Percentiles rank a stretch among this genome's conserved stretches.
Conservation (phyloP, 1,140 invertebrate genomes). For the Trigoniulus corallinus region DNA sequence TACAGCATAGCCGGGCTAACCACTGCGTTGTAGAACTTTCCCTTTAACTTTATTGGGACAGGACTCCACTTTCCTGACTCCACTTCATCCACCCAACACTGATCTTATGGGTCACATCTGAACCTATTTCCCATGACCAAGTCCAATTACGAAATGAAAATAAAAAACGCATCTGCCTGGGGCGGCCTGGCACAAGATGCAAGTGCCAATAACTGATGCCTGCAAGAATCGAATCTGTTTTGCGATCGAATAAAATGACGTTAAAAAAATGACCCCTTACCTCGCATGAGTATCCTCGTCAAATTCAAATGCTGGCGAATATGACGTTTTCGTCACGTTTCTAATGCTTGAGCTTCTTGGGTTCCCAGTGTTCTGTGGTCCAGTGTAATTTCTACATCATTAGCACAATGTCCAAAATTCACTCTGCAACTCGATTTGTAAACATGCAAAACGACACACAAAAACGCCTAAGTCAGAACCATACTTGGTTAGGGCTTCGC, state of each 20-base stretch:
- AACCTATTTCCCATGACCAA: no score
- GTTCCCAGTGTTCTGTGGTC: conserved; percentile 56
- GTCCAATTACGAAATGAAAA: no score
- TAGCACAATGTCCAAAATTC: conserved; percentile 6
- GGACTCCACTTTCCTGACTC: no score
- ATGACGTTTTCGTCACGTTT: conserved; percentile 25
- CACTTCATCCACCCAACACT: no score
- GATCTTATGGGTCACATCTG: no score
- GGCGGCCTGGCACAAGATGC: no score
- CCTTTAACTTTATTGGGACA: no score
- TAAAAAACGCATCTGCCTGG: no score
- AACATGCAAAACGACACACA: background rate
- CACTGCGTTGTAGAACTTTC: no score
- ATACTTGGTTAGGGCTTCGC: conserved; percentile 86
- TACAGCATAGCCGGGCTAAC: no score
- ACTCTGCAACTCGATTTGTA: background rate
- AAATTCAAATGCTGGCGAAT: conserved; percentile 66
- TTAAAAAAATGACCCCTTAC: conserved; percentile 19
- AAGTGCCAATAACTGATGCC: no score
- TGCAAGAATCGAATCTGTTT: no score
- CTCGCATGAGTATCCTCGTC: conserved; percentile 75
- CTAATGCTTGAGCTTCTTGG: conserved; percentile 20
- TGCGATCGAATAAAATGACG: background rate
- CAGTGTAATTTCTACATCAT: conserved; percentile 61
- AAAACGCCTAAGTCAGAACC: conserved; percentile 8